Conservation (phyloP, 1,140 invertebrate genomes). For the Nephila pilipes region DNA sequence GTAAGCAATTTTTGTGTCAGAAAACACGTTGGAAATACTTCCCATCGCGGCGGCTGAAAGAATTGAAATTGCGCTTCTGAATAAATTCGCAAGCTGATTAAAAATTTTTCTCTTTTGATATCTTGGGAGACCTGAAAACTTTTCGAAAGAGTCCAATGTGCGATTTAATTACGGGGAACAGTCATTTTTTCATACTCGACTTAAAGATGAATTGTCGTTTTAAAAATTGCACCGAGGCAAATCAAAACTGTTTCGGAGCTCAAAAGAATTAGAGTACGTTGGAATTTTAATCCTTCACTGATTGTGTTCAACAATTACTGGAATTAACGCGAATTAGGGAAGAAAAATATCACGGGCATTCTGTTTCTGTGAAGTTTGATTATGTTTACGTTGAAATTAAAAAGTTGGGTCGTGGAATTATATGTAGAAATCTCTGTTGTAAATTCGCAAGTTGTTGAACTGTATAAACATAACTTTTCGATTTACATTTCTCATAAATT, state of each 20-base stretch:
- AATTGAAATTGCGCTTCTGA: neutral
- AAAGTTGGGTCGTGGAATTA: too few species aligned
- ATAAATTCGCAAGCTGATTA: slow-evolving; percentile 11
- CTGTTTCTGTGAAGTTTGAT: neutral
- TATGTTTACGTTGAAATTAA: neutral
- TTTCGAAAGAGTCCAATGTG: neutral
- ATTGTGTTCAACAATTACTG: neutral
- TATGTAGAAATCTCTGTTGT: too few species aligned
- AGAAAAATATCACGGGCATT: neutral
- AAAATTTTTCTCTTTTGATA: neutral
- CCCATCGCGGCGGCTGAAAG: neutral
- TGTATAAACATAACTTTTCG: too few species aligned
- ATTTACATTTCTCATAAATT: too few species aligned
- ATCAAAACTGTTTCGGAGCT: neutral
- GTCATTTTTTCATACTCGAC: neutral
- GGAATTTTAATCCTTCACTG: neutral
- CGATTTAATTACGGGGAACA: neutral
- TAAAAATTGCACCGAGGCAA: neutral
- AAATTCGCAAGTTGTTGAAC: too few species aligned
- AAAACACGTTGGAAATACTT: neutral
- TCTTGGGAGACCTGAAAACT: neutral
- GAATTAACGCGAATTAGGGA: neutral
- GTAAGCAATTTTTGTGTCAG: neutral
- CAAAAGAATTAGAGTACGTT: too few species aligned
- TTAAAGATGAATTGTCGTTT: slow-evolving; percentile 1